A percentile compares a stretch with the other conserved stretches of the same genome.
phyloP scores from a whole-genome alignment of 2,113 vertebrate species.

The Dolichotis patagonum region DNA sequence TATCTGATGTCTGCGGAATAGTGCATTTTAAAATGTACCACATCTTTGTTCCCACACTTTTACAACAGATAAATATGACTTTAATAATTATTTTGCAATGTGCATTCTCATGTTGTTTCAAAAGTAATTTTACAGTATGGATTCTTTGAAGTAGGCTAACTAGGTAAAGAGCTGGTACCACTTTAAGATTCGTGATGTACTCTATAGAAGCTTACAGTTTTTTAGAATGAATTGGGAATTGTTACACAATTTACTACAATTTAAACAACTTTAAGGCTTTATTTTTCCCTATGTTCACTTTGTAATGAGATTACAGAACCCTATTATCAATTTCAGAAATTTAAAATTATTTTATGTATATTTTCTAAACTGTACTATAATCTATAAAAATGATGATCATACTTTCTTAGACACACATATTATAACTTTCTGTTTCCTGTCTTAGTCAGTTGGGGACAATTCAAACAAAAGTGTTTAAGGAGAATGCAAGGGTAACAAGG shows the following conservation, averaged over 20 bases:
- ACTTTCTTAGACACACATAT: background rate
- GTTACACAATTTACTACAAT: background rate
- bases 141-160: background rate
- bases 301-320: background rate
- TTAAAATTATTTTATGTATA: background rate
- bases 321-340: background rate
- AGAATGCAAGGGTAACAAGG: no score
- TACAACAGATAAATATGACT: background rate
- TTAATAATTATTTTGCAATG: background rate
- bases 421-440: background rate
- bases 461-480: background rate
- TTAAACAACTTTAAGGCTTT: background rate
- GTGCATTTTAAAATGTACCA: background rate
- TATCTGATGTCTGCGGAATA: background rate
- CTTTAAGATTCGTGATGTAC: background rate
- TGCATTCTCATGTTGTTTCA: background rate
- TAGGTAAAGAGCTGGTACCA: background rate
- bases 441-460: background rate
- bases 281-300: background rate
- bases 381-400: background rate
- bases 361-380: background rate
- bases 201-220: background rate
- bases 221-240: background rate
- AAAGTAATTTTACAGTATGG: background rate
- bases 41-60: background rate